These are phyloP conservation scores for Patella ulyssiponensis DNA, from an alignment of 2,888 invertebrate genomes.

Conservation along the genomic window DNA sequence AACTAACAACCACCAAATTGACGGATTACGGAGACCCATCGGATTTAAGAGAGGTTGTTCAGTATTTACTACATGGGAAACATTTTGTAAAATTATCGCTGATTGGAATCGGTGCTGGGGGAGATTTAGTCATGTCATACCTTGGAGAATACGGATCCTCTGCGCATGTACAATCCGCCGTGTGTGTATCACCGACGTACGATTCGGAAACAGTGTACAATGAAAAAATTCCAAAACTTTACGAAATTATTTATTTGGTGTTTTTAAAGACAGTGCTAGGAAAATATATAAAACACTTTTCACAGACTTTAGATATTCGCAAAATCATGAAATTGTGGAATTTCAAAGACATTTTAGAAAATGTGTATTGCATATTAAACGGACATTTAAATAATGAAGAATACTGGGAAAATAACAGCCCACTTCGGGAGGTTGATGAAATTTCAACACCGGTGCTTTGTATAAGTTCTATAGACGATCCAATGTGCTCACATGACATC, in stretches of 20 bases:
- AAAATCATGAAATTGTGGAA: constrained; percentile 46
- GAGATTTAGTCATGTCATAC: constrained; percentile 61
- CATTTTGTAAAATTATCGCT: constrained; percentile 55
- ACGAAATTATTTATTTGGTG: constrained; percentile 49
- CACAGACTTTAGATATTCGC: constrained; percentile 46
- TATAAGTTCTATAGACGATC: constrained; percentile 65
- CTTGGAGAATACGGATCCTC: constrained; percentile 67
- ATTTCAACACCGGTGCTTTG: constrained; percentile 63
- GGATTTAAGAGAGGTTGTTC: constrained; percentile 62
- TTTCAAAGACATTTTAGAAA: constrained; percentile 49
- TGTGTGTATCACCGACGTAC: constrained; percentile 59
- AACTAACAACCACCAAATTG: constrained; percentile 61
- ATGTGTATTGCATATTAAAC: constrained; percentile 51
- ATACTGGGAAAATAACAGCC: constrained; percentile 66
- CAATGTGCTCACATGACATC: constrained; percentile 50
- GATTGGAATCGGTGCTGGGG: constrained; percentile 59
- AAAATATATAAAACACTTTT: constrained; percentile 50
- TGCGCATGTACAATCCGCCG: constrained; percentile 55
- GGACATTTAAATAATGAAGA: constrained; percentile 49
- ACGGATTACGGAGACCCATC: constrained; percentile 61
- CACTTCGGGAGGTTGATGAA: constrained; percentile 64
- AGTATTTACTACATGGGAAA: constrained; percentile 53
- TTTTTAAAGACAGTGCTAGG: constrained; percentile 52
- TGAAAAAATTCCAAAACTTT: constrained; percentile 39
- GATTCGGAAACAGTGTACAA: constrained; percentile 26